Conservation (phyloP, 2,888 invertebrate genomes). For the Sacculina carcini region DNA sequence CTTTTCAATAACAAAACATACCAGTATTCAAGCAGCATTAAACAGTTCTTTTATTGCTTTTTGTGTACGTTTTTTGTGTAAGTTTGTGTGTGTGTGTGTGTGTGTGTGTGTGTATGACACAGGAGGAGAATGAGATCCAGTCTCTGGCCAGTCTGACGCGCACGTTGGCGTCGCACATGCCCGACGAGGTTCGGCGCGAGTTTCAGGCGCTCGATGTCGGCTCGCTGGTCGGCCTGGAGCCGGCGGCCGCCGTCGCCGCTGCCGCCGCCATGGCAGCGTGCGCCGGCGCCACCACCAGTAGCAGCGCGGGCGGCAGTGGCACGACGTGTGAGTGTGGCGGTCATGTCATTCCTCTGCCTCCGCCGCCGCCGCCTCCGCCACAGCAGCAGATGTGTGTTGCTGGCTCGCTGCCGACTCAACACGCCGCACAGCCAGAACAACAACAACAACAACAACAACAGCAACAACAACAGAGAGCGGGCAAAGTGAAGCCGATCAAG, state of each 20-base stretch:
- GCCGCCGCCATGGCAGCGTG: slow-evolving; percentile 2
- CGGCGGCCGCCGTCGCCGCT: slow-evolving; percentile 13
- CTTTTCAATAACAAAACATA: no score
- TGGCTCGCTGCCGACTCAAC: no score
- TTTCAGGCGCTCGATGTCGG: slow-evolving; percentile 98
- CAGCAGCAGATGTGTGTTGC: background rate
- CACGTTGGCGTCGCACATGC: slow-evolving; percentile 54
- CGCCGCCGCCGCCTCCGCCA: slow-evolving; percentile 4
- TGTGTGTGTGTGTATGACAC: no score
- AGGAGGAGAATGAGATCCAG: slow-evolving; percentile 13
- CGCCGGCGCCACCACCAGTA: background rate
- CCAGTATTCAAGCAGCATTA: no score
- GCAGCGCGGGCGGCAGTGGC: background rate
- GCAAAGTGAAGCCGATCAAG: no score
- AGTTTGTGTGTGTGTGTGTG: no score
- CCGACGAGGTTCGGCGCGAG: slow-evolving; percentile 84
- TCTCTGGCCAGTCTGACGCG: slow-evolving; percentile 17
- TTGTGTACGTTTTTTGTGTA: no score
- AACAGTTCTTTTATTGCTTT: no score
- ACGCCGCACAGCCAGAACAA: no score
- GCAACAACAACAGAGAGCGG: no score
- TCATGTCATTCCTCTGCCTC: slow-evolving; percentile 6
- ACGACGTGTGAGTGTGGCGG: no score
- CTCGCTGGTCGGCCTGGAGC: slow-evolving; percentile 42
- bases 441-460: no score